Percentiles rank a stretch among this genome's conserved stretches.
These are phyloP conservation scores for Phanerotoma sp. DNA, from an alignment of 2,888 invertebrate genomes.

Conservation along the genomic window DNA sequence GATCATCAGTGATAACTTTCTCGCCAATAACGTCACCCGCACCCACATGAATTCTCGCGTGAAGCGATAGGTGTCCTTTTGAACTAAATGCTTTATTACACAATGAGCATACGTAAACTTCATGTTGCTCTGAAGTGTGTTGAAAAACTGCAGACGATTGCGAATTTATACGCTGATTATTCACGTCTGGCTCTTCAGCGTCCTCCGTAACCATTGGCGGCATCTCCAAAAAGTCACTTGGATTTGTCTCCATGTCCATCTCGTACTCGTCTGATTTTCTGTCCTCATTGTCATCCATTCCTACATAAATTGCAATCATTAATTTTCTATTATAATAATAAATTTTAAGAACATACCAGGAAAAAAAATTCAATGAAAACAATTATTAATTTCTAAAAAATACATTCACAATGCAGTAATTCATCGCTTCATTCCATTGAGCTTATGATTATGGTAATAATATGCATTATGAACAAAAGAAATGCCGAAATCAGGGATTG, in stretches of 20 bases:
- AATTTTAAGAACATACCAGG: too few species aligned
- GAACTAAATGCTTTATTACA: constrained; percentile 58
- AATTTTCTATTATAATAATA: background rate
- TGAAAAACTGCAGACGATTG: constrained; percentile 32
- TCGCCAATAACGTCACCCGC: constrained; percentile 55
- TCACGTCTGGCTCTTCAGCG: constrained; percentile 27
- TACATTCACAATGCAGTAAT: too few species aligned
- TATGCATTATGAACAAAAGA: too few species aligned
- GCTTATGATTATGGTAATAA: too few species aligned
- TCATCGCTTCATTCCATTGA: too few species aligned
- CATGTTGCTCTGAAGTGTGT: constrained; percentile 52
- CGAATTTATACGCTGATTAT: background rate
- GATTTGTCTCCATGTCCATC: constrained; percentile 57
- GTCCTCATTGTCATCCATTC: constrained; percentile 47
- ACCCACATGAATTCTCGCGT: constrained; percentile 56
- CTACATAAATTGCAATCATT: constrained; percentile 20
- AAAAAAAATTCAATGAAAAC: too few species aligned
- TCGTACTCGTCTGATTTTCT: constrained; percentile 54
- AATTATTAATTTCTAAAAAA: too few species aligned
- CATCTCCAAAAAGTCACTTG: constrained; percentile 54
- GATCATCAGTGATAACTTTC: constrained; percentile 56
- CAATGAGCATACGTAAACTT: constrained; percentile 55
- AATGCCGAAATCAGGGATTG: too few species aligned
- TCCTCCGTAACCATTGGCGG: constrained; percentile 48
- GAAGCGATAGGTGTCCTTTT: constrained; percentile 57